Percentiles rank a stretch among this genome's conserved stretches.
Evolutionary conservation across 2,888 invertebrate species (phyloP).

Genomic region (Eustalomyia histrio): DNA sequence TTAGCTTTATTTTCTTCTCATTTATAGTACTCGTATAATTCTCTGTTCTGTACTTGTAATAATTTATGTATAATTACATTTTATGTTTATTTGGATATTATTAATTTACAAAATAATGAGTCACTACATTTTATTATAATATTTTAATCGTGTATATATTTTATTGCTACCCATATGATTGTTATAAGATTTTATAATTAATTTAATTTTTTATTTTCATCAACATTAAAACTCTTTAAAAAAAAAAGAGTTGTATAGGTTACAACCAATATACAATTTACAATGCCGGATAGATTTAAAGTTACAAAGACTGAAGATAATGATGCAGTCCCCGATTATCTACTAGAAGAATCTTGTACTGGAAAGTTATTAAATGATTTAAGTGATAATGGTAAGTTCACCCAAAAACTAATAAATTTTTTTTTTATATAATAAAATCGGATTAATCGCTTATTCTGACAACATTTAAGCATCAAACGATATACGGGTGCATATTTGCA

Average conservation of each 20-base stretch:
- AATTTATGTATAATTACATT: not conserved
- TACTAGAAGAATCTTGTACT: slow-evolving; percentile 75
- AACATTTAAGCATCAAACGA: too few relatives aligned
- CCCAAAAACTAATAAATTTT: not conserved
- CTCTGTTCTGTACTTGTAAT: not conserved
- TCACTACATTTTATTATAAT: not conserved
- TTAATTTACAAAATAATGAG: not conserved
- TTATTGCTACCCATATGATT: too few relatives aligned
- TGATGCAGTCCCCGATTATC: slow-evolving; percentile 71
- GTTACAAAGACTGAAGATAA: slow-evolving; percentile 76
- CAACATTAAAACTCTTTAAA: not conserved
- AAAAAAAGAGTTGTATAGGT: slow-evolving; percentile 30
- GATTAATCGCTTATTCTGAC: too few relatives aligned
- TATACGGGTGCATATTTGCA: too few relatives aligned
- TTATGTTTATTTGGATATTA: not conserved
- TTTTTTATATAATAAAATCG: too few relatives aligned
- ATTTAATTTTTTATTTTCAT: slow-evolving; percentile 1
- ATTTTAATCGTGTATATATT: not conserved
- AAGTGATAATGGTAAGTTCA: slow-evolving; percentile 69
- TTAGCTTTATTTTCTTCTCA: not conserved
- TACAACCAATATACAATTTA: slow-evolving; percentile 42
- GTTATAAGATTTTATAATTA: not conserved
- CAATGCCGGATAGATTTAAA: slow-evolving; percentile 78
- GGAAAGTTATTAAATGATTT: slow-evolving; percentile 75
- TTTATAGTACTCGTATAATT: not conserved